Percentiles rank a stretch among this genome's conserved stretches.
phyloP scores from a whole-genome alignment of 1,140 invertebrate species.

The Nasonia longicornis region DNA sequence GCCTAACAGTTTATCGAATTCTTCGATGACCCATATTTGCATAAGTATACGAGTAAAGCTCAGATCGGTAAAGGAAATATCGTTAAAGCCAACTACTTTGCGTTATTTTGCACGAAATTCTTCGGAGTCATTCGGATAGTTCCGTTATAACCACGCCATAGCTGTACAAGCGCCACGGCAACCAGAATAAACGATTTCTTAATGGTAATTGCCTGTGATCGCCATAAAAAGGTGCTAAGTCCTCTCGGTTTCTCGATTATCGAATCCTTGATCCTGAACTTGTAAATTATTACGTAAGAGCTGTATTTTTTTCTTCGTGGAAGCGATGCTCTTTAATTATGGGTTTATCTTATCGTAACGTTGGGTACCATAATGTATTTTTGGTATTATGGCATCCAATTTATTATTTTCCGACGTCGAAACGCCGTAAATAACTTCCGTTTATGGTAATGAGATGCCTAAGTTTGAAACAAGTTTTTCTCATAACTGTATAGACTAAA shows the following conservation, averaged over 20 bases:
- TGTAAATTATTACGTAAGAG: conserved; percentile 7
- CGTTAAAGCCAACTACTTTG: background rate
- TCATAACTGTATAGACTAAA: too few relatives aligned
- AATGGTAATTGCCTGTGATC: conserved; percentile 10
- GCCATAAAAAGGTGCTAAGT: background rate
- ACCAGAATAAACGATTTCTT: conserved; percentile 16
- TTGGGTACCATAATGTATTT: background rate
- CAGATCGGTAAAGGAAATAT: background rate
- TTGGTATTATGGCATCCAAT: too few relatives aligned
- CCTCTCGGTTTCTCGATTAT: background rate
- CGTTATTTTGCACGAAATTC: conserved; percentile 16
- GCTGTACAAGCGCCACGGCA: background rate
- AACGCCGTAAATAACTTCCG: too few relatives aligned
- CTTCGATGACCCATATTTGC: too few relatives aligned
- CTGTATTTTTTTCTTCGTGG: too few relatives aligned
- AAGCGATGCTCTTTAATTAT: background rate
- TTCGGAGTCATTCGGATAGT: conserved; percentile 2
- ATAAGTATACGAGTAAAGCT: too few relatives aligned
- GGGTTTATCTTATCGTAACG: background rate
- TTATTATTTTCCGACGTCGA: too few relatives aligned
- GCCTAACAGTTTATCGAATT: too few relatives aligned
- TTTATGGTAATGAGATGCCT: too few relatives aligned
- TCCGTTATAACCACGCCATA: background rate
- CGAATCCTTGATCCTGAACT: background rate
- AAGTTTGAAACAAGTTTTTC: too few relatives aligned